Evolutionary conservation across 2,797 vertebrate genomes (phyloP).

Genomic region (Threskiornis aethiopicus): DNA sequence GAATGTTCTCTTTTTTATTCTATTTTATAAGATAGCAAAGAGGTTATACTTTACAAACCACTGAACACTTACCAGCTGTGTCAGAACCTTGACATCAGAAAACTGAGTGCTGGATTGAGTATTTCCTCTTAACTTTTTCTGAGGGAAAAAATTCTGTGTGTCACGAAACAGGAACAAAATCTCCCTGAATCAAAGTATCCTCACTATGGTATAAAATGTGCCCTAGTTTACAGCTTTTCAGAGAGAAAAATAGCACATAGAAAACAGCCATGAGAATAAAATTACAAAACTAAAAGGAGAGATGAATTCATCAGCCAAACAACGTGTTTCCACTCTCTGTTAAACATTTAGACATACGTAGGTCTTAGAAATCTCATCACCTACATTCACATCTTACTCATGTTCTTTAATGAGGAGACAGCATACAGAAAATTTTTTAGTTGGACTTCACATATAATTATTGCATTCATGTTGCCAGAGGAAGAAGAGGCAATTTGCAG

Average conservation of each 20-base stretch:
- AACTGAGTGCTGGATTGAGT: slow-evolving; percentile 63
- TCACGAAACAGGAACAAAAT: background rate
- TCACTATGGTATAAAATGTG: background rate
- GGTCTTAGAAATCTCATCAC: background rate
- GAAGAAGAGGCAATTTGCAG: background rate
- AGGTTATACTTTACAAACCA: background rate
- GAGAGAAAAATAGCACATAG: background rate
- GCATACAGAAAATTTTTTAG: background rate
- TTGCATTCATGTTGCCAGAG: background rate
- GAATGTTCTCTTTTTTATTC: background rate
- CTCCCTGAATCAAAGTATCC: background rate
- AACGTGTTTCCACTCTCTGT: background rate
- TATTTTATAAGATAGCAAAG: background rate
- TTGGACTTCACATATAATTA: background rate
- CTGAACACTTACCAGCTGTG: slow-evolving; percentile 81
- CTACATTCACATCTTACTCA: background rate
- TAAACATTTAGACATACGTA: background rate
- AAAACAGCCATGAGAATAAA: background rate
- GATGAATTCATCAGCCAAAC: background rate
- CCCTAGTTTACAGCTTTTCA: background rate
- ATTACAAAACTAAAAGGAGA: background rate
- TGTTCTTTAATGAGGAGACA: background rate
- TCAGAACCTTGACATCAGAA: slow-evolving; percentile 81
- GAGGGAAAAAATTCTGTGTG: background rate
- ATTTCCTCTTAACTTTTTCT: slow-evolving; percentile 84